Conservation (phyloP, 92 coral and sea anemone genomes). For the Desmophyllum pertusum region DNA sequence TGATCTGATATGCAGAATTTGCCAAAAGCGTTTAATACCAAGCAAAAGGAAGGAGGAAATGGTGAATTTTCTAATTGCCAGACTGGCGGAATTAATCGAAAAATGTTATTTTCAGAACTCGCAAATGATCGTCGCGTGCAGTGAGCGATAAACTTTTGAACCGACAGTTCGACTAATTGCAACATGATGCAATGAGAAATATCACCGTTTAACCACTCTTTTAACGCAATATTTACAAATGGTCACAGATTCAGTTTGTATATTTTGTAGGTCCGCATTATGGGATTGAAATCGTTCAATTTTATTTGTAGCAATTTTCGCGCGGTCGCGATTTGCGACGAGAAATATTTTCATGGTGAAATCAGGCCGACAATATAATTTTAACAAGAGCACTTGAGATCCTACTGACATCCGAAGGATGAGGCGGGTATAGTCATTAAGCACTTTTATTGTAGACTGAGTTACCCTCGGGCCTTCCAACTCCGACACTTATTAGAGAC, state of each 20-base stretch:
- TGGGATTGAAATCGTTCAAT: background rate
- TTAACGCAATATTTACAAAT: background rate
- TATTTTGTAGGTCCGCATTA: background rate
- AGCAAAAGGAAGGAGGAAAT: background rate
- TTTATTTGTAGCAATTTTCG: background rate
- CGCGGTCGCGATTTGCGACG: background rate
- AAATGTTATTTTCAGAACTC: background rate
- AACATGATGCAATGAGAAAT: background rate
- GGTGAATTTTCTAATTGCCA: background rate
- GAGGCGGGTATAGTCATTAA: conserved; percentile 14
- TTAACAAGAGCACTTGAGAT: conserved; percentile 10
- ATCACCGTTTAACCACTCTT: background rate
- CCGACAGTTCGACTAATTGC: background rate
- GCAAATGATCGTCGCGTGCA: conserved; percentile 19
- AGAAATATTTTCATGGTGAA: conserved; percentile 4
- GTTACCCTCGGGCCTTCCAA: conserved; percentile 1
- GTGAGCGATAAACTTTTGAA: background rate
- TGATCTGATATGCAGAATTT: background rate
- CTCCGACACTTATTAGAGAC: background rate
- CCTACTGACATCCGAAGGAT: background rate
- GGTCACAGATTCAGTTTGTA: background rate
- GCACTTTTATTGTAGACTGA: background rate
- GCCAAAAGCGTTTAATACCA: background rate
- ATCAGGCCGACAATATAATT: conserved; percentile 24
- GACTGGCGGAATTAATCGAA: background rate